Percentiles rank a stretch among this genome's conserved stretches.
These are phyloP conservation scores for Eudasyphora cyanicolor DNA, from an alignment of 2,888 invertebrate species.

Conservation along the genomic window DNA sequence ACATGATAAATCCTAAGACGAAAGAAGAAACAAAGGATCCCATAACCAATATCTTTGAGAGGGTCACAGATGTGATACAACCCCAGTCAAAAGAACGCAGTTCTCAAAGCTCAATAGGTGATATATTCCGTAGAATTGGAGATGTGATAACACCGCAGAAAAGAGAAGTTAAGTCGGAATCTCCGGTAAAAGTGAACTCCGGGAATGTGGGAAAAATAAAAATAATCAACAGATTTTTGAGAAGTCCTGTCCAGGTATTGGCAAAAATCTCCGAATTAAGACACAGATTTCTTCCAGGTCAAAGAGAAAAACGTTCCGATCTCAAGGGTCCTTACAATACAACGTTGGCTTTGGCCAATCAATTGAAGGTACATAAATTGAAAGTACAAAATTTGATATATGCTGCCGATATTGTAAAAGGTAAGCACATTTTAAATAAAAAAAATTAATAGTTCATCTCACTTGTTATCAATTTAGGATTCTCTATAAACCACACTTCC, in stretches of 20 bases:
- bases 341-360: slow-evolving; percentile 61
- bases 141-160: slow-evolving; percentile 42
- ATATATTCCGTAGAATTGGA: slow-evolving; percentile 67
- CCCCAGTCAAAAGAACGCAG: slow-evolving; percentile 66
- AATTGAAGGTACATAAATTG: slow-evolving; percentile 68
- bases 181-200: slow-evolving; percentile 59
- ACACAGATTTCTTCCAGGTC: slow-evolving; percentile 11
- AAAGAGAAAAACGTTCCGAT: slow-evolving; percentile 39
- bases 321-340: slow-evolving; percentile 37
- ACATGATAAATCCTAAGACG: too few species aligned
- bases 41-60: neutral
- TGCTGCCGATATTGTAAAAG: slow-evolving; percentile 70
- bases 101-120: slow-evolving; percentile 55
- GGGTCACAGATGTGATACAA: neutral
- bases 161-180: slow-evolving; percentile 44
- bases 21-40: neutral
- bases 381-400: slow-evolving; percentile 74
- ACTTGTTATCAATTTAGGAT: slow-evolving; percentile 24
- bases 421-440: slow-evolving; percentile 62
- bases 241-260: slow-evolving; percentile 72
- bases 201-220: slow-evolving; percentile 69
- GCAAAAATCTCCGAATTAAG: slow-evolving; percentile 21
- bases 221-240: slow-evolving; percentile 67
- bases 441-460: neutral
- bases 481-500: slow-evolving; percentile 19